Evolutionary conservation across 2,113 vertebrate species (phyloP), one percentile per base, ranked within the genome.

Genomic region (Ptyas mucosa): DNA sequence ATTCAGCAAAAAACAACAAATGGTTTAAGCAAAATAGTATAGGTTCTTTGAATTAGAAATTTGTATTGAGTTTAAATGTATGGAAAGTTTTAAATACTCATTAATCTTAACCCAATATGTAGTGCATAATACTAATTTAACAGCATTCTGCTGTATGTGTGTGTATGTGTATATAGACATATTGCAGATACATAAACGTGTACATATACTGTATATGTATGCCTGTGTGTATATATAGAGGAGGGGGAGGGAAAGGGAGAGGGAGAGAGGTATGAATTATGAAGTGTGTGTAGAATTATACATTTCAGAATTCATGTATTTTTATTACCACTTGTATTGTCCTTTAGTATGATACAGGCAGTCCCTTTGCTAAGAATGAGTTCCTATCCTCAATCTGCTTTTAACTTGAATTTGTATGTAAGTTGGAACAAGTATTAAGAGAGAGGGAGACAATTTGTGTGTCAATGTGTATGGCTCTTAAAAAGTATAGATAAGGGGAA

Each of bases 21-120:
- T 53, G 3, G 69, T 34, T 87, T 87, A 26, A 52, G 12, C 85
- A 87, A 87, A 52, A 52, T 87, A 18, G 8, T n/a, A 52, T 52
- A n/a, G 14, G 49, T 87, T 52, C 24, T n/a, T 87, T 87, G 49
- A 53, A 87, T n/a, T 52, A n/a, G 51, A 87, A 46, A 5, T 2
- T 75, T 75, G 49, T 89, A 88, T 94, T 90, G 55, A 94, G 87
- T 93, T 85, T 0, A 90, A 21, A 51, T 93, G 91, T 0, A 91
- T 0, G 5, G 89, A 1, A 26, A 87, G 96, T 51, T 29, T 61
- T 75, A 58, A 86, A 18, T 3, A 9, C 69, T 75, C 7, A 87
- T 93, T 43, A 81, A 12, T 24, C n/a, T 61, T 26, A 51, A 34
- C 34, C 69, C 15, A 18, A 39, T 81, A 39, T 81, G 34, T 81